phyloP scores from a whole-genome alignment of 92 coral and sea anemone species.

The Palythoa heliodiscus region DNA sequence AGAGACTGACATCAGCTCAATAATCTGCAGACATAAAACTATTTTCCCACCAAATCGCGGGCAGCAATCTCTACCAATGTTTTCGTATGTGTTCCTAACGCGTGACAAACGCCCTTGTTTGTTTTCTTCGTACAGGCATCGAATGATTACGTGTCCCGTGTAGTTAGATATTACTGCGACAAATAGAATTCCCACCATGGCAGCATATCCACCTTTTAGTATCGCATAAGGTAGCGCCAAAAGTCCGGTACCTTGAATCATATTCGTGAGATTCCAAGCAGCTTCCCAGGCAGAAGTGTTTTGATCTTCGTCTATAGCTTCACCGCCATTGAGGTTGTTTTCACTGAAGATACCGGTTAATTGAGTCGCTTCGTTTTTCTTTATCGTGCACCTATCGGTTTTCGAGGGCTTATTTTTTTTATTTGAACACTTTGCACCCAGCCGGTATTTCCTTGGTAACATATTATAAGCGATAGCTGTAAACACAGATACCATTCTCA shows the following conservation, averaged over 20 bases:
- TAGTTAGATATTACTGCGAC: slow-evolving; percentile 61
- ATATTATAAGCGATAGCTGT: not conserved
- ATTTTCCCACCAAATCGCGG: slow-evolving; percentile 62
- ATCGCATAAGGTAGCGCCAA: slow-evolving; percentile 62
- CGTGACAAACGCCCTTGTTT: slow-evolving; percentile 31
- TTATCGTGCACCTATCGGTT: not conserved
- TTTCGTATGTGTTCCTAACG: slow-evolving; percentile 57
- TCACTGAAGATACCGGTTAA: not conserved
- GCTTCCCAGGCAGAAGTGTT: slow-evolving; percentile 49
- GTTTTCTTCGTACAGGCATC: slow-evolving; percentile 54
- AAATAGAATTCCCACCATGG: slow-evolving; percentile 48
- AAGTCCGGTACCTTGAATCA: slow-evolving; percentile 62
- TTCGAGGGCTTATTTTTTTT: not conserved
- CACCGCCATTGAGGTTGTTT: not conserved
- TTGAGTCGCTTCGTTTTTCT: not conserved
- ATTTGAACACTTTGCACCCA: not conserved
- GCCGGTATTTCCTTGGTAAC: not conserved
- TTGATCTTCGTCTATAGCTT: not conserved
- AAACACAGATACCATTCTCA: not conserved
- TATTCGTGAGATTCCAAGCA: slow-evolving; percentile 60
- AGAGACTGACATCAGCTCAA: slow-evolving; percentile 53
- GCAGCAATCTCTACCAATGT: slow-evolving; percentile 59
- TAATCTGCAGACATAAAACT: slow-evolving; percentile 49
- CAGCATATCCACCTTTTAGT: slow-evolving; percentile 58
- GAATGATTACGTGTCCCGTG: slow-evolving; percentile 60